A percentile compares a stretch with the other conserved stretches of the same genome.
These are phyloP conservation scores for Bergia puertoricense DNA, from an alignment of 92 coral and sea anemone genomes.

Conservation along the genomic window DNA sequence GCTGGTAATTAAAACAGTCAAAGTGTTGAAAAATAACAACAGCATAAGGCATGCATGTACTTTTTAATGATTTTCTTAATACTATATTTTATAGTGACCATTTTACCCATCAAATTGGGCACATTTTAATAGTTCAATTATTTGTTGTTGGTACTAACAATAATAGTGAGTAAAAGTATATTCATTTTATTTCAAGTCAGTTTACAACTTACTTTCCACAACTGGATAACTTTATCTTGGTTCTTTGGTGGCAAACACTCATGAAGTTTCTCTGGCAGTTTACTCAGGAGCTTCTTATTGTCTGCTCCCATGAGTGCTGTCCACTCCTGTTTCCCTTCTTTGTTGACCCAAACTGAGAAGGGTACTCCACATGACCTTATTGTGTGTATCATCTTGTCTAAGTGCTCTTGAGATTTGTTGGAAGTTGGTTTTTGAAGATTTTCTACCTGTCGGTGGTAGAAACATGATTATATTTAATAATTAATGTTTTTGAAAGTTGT, in stretches of 20 bases:
- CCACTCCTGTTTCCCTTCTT: slow-evolving; percentile 28
- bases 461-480: not conserved
- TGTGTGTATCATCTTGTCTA: not conserved
- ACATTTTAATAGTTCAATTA: too few species aligned
- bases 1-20: too few species aligned
- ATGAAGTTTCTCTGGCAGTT: slow-evolving; percentile 1
- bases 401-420: not conserved
- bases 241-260: slow-evolving; percentile 13
- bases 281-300: slow-evolving; percentile 3
- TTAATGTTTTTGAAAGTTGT: too few species aligned
- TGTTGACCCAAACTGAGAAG: not conserved
- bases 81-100: too few species aligned
- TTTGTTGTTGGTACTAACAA: too few species aligned
- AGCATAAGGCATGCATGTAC: too few species aligned
- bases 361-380: slow-evolving; percentile 5
- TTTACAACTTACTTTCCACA: slow-evolving; percentile 5
- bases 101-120: too few species aligned
- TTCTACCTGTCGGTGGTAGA: not conserved
- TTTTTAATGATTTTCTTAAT: too few species aligned
- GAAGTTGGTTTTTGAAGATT: not conserved
- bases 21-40: too few species aligned
- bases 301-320: slow-evolving; percentile 15
- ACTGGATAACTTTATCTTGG: slow-evolving; percentile 1
- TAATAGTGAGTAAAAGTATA: too few species aligned
- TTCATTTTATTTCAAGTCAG: too few species aligned